Evolutionary conservation across 2,888 invertebrate genomes (phyloP).

Genomic region (Hartigia nigra): DNA sequence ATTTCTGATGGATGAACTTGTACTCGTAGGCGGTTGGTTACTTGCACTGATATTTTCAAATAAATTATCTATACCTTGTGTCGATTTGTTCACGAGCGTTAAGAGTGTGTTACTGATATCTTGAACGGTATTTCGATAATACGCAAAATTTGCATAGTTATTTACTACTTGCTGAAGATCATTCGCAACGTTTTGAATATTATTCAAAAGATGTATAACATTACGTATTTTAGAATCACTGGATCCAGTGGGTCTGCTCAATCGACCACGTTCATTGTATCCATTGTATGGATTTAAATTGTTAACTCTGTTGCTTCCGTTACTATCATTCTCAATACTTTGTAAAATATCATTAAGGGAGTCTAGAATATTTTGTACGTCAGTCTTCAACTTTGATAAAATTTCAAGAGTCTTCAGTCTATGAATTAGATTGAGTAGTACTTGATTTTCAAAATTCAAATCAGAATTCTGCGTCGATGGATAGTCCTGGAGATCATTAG

Average conservation of each 20-base stretch:
- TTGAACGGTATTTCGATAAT: background rate
- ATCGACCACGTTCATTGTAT: too few species aligned
- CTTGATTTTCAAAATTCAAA: background rate
- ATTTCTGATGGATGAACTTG: background rate
- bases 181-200: background rate
- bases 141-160: too few species aligned
- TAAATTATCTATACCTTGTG: background rate
- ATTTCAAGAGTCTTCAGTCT: background rate
- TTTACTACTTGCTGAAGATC: background rate
- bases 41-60: background rate
- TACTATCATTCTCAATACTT: background rate
- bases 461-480: background rate
- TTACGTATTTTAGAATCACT: background rate
- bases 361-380: background rate
- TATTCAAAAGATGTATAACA: background rate
- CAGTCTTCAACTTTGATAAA: background rate
- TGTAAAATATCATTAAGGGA: background rate
- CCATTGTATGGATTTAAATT: background rate
- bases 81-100: background rate
- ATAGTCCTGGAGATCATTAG: background rate
- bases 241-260: too few species aligned
- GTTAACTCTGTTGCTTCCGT: too few species aligned
- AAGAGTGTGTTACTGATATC: background rate
- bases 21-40: background rate
- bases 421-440: background rate